phyloP scores from a whole-genome alignment of 2,888 invertebrate species.

The Rotaria socialis region DNA sequence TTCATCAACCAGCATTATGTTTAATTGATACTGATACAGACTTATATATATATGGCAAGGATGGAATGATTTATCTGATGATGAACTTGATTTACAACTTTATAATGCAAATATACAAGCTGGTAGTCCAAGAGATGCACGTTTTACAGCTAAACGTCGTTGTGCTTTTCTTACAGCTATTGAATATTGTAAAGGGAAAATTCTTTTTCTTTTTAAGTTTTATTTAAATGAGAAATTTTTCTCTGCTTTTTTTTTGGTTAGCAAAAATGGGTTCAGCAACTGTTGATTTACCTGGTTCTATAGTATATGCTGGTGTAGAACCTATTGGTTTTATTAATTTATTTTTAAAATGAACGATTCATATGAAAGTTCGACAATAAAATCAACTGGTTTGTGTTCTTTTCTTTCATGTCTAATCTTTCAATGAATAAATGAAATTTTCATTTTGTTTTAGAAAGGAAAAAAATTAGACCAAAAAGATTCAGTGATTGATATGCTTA shows the following conservation, averaged over 20 bases:
- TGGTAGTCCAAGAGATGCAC: no score
- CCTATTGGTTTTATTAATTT: conserved; percentile 76
- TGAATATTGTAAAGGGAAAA: no score
- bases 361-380: conserved; percentile 72
- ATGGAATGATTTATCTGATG: no score
- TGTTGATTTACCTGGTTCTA: background rate
- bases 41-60: no score
- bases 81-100: no score
- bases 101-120: no score
- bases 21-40: no score
- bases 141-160: no score
- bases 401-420: background rate
- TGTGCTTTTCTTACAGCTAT: no score
- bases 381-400: conserved; percentile 70
- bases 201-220: no score
- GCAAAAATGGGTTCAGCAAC: conserved; percentile 4
- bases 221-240: no score
- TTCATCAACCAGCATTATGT: no score
- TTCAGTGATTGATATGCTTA: background rate
- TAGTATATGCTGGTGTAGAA: conserved; percentile 81
- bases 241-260: background rate
- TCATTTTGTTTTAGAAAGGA: conserved; percentile 51
- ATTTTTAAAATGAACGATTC: conserved; percentile 77
- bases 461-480: background rate
- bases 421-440: background rate